Evolutionary conservation across 2,888 invertebrate species (phyloP).

Genomic region (Phengaris arion): DNA sequence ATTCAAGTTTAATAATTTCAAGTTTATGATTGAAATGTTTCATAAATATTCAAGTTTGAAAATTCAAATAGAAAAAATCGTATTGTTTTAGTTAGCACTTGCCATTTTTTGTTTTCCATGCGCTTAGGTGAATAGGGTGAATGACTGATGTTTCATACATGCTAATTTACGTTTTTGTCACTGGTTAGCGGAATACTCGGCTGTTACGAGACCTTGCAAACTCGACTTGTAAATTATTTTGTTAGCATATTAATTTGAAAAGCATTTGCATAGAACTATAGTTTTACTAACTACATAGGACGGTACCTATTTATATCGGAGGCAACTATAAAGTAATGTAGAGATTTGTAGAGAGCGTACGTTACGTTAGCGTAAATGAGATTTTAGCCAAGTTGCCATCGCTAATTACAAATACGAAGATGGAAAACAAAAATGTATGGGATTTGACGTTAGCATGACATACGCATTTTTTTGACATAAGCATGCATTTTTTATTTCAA

Average conservation of each 20-base stretch:
- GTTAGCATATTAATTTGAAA: constrained; percentile 36
- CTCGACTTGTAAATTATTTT: constrained; percentile 48
- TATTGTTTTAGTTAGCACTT: constrained; percentile 18
- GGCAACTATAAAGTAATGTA: neutral
- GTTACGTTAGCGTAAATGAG: too few species aligned
- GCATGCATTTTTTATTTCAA: too few species aligned
- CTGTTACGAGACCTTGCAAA: constrained; percentile 46
- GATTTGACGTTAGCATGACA: too few species aligned
- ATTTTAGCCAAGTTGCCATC: too few species aligned
- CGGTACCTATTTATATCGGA: neutral
- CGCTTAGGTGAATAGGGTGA: constrained; percentile 48
- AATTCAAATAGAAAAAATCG: neutral
- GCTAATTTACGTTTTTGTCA: constrained; percentile 67
- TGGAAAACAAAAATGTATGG: too few species aligned
- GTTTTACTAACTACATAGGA: constrained; percentile 20
- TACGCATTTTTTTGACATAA: too few species aligned
- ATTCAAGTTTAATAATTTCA: too few species aligned
- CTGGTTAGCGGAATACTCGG: constrained; percentile 57
- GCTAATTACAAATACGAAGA: too few species aligned
- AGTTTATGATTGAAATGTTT: too few species aligned
- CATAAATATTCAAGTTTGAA: neutral
- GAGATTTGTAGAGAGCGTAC: too few species aligned
- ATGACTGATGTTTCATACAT: constrained; percentile 63
- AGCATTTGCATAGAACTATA: constrained; percentile 29
- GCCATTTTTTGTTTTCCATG: constrained; percentile 14